Conservation (phyloP, 2,888 invertebrate genomes). For the Pterostichus madidus region DNA sequence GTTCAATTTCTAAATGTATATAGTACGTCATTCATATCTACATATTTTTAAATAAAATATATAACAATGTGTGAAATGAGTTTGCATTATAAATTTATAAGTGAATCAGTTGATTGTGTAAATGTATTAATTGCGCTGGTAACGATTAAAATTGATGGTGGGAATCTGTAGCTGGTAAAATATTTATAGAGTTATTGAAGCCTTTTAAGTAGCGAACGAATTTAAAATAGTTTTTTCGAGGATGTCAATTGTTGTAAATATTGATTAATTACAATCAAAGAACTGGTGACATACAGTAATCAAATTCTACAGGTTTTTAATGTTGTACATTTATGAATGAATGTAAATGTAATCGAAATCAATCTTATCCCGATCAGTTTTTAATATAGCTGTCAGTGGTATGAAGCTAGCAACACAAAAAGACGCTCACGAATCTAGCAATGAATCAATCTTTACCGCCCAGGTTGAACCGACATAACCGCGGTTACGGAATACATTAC, state of each 20-base stretch:
- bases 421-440: constrained; percentile 31
- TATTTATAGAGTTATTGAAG: constrained; percentile 43
- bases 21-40: too few relatives aligned
- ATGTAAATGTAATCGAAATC: constrained; percentile 60
- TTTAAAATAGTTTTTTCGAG: constrained; percentile 57
- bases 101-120: constrained; percentile 16
- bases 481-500: constrained; percentile 44
- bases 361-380: constrained; percentile 62
- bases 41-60: constrained; percentile 25
- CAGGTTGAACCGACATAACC: constrained; percentile 46
- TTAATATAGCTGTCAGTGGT: constrained; percentile 62
- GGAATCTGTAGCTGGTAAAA: constrained; percentile 27
- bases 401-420: constrained; percentile 12
- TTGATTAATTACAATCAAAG: constrained; percentile 55
- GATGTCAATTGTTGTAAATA: constrained; percentile 38
- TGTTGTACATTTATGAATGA: constrained; percentile 55
- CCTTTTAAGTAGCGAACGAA: constrained; percentile 41
- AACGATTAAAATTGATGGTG: constrained; percentile 26
- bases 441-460: constrained; percentile 62
- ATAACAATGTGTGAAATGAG: too few relatives aligned
- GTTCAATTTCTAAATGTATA: too few relatives aligned
- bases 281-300: constrained; percentile 17
- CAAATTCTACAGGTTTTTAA: constrained; percentile 62
- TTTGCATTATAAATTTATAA: neutral
- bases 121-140: constrained; percentile 21